Conservation (phyloP, 1,140 invertebrate species). For the Triops longicaudatus region DNA sequence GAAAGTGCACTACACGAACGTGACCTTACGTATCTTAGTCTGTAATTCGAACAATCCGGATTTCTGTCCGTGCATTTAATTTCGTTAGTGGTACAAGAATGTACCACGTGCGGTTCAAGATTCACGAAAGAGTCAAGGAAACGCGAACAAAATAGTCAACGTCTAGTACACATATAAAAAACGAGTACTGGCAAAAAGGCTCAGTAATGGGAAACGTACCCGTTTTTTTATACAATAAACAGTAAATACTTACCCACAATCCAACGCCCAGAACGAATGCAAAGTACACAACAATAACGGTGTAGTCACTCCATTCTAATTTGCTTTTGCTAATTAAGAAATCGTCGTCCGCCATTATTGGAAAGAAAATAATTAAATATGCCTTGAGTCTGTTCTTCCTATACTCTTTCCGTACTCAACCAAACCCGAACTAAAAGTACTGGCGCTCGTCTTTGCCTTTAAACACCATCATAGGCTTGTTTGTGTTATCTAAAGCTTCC, state of each 20-base stretch:
- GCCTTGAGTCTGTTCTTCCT: not conserved
- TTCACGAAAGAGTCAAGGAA: too few species aligned
- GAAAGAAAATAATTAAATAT: not conserved
- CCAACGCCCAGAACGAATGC: constrained; percentile 37
- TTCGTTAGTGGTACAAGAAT: not conserved
- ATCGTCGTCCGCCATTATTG: not conserved
- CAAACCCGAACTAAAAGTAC: not conserved
- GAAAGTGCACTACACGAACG: not conserved
- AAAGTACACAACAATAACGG: constrained; percentile 39
- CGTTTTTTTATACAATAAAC: not conserved
- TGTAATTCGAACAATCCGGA: not conserved
- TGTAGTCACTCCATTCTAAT: constrained; percentile 37
- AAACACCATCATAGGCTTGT: not conserved
- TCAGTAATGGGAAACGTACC: too few species aligned
- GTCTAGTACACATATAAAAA: too few species aligned
- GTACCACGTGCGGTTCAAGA: too few species aligned
- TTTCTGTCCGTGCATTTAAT: not conserved
- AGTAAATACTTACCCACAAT: constrained; percentile 35
- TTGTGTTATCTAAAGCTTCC: not conserved
- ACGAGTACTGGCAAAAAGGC: too few species aligned
- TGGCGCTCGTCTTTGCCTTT: not conserved
- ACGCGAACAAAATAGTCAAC: too few species aligned
- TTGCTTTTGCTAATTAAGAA: not conserved
- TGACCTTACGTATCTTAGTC: not conserved
- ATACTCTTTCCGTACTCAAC: not conserved